phyloP scores from a whole-genome alignment of 2,888 invertebrate genomes.

The Pachydiplax longipennis region DNA sequence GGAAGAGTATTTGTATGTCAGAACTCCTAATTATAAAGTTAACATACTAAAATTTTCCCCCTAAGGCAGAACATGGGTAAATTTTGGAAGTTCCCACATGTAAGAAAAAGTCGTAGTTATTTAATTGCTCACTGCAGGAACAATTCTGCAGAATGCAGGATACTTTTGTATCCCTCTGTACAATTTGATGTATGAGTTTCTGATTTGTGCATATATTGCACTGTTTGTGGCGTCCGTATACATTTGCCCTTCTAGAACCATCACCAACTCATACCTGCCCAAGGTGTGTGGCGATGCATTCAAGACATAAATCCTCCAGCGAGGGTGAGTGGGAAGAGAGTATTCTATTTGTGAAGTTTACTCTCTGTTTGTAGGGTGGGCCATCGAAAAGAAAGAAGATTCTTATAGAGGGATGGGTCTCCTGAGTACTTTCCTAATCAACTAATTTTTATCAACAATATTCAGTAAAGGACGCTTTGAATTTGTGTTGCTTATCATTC shows the following conservation, averaged over 20 bases:
- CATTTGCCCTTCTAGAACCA: slow-evolving; percentile 41
- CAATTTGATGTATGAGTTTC: neutral
- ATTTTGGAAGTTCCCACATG: too few relatives aligned
- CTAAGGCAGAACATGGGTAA: too few relatives aligned
- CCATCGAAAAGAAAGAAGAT: neutral
- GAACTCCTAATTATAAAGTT: too few relatives aligned
- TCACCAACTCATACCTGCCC: slow-evolving; percentile 48
- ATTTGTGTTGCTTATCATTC: neutral
- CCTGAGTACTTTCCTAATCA: neutral
- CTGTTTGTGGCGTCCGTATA: slow-evolving; percentile 44
- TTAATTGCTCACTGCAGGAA: too few relatives aligned
- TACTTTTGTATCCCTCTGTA: neutral
- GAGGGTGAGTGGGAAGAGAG: slow-evolving; percentile 49
- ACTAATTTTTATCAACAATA: neutral
- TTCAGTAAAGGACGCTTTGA: neutral
- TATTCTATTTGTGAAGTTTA: neutral
- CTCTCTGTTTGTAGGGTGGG: slow-evolving; percentile 60
- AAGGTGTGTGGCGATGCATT: slow-evolving; percentile 48
- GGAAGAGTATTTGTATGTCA: too few relatives aligned
- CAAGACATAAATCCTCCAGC: slow-evolving; percentile 43
- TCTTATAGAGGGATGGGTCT: neutral
- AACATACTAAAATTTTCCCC: too few relatives aligned
- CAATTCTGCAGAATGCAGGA: too few relatives aligned
- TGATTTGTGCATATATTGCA: neutral
- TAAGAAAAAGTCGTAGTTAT: too few relatives aligned